These are phyloP conservation scores for Platyrinchus mystaceus DNA, from an alignment of 2,797 vertebrate genomes.

Conservation along the genomic window DNA sequence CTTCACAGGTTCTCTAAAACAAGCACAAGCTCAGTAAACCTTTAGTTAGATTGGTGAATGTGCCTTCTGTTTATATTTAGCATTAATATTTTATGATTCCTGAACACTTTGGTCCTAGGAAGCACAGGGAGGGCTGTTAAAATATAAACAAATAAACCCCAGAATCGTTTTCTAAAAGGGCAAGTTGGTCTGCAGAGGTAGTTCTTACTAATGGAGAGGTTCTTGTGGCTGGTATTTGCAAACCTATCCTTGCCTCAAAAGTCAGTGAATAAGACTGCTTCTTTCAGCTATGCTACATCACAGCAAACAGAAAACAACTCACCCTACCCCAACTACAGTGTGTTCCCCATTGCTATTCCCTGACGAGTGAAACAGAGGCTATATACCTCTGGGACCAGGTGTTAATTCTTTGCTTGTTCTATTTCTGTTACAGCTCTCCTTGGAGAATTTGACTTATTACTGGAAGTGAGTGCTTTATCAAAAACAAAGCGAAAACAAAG, in stretches of 20 bases:
- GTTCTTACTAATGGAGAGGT: background rate
- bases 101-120: background rate
- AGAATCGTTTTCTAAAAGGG: background rate
- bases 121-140: background rate
- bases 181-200: background rate
- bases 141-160: background rate
- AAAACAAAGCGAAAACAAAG: background rate
- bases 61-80: background rate
- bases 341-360: background rate
- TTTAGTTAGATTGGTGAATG: background rate
- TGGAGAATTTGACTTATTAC: slow-evolving; percentile 13
- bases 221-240: background rate
- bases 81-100: background rate
- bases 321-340: background rate
- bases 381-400: background rate
- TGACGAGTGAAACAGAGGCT: background rate
- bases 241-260: background rate
- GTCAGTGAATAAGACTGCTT: background rate
- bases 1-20: background rate
- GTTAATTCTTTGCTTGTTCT: background rate
- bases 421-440: background rate
- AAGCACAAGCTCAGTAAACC: background rate
- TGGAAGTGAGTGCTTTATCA: background rate
- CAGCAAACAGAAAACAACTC: background rate
- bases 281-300: background rate